Conservation (phyloP, 1,140 invertebrate species). For the Pseudomyrmex sp. region DNA sequence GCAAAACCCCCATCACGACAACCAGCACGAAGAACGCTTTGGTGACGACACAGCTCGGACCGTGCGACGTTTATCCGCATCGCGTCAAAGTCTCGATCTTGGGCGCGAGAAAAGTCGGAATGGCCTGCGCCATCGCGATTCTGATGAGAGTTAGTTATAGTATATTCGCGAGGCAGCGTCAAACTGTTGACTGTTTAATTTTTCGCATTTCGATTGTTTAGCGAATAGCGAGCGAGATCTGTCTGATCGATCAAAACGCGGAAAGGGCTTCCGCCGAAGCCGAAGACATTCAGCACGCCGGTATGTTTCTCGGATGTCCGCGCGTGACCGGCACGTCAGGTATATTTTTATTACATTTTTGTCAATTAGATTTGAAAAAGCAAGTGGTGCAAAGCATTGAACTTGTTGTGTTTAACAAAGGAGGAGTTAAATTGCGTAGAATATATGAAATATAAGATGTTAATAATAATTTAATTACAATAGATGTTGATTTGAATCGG, state of each 20-base stretch:
- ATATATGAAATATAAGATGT: too few species aligned
- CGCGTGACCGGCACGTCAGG: slow-evolving; percentile 77
- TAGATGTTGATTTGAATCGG: too few species aligned
- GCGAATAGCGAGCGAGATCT: slow-evolving; percentile 79
- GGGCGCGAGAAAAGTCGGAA: slow-evolving; percentile 78
- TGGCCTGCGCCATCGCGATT: slow-evolving; percentile 79
- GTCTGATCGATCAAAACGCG: slow-evolving; percentile 78
- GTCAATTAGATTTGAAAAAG: background rate
- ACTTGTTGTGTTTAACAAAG: too few species aligned
- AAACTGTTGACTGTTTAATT: slow-evolving; percentile 58
- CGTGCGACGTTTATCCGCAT: slow-evolving; percentile 76
- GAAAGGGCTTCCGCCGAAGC: slow-evolving; percentile 77
- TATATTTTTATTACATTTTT: slow-evolving; percentile 46
- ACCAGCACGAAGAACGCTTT: slow-evolving; percentile 81
- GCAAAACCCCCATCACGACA: slow-evolving; percentile 48
- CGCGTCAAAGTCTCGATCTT: slow-evolving; percentile 79
- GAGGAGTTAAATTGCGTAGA: too few species aligned
- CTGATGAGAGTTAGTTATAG: slow-evolving; percentile 76
- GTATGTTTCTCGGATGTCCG: slow-evolving; percentile 78
- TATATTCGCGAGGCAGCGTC: slow-evolving; percentile 11
- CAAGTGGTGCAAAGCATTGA: too few species aligned
- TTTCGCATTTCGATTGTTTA: slow-evolving; percentile 56
- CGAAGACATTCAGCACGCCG: slow-evolving; percentile 78
- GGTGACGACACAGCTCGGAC: slow-evolving; percentile 76
- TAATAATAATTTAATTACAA: too few species aligned